phyloP scores from a whole-genome alignment of 1,140 invertebrate genomes.

The Atta texana region DNA sequence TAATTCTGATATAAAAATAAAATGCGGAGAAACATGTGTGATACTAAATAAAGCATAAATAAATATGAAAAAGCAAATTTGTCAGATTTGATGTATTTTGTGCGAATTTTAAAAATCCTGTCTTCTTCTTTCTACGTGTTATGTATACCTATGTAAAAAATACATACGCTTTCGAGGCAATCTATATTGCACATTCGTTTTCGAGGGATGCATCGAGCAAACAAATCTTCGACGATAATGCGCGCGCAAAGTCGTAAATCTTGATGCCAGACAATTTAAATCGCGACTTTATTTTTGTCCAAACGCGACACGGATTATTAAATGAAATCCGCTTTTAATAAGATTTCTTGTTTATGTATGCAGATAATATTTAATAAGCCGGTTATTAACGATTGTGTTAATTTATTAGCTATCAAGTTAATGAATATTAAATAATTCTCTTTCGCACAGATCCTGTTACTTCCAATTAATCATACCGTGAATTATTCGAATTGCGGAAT shows the following conservation, averaged over 20 bases:
- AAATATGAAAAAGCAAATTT: not conserved
- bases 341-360: not conserved
- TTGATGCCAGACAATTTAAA: conserved; percentile 40
- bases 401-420: not conserved
- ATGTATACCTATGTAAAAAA: not conserved
- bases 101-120: not conserved
- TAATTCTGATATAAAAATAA: not conserved
- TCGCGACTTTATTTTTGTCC: conserved; percentile 57
- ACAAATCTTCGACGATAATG: conserved; percentile 55
- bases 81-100: not conserved
- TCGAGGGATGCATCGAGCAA: conserved; percentile 22
- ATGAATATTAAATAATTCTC: not conserved
- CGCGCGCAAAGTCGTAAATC: conserved; percentile 56
- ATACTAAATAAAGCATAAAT: not conserved
- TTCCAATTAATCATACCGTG: not conserved
- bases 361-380: conserved; percentile 2
- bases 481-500: not conserved
- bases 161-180: not conserved
- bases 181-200: not conserved
- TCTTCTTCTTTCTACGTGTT: conserved; percentile 18
- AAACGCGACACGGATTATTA: conserved; percentile 38
- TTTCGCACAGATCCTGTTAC: not conserved
- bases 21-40: not conserved
- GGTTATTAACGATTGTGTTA: not conserved
- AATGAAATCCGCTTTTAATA: conserved; percentile 34